Evolutionary conservation across 2,113 vertebrate species (phyloP).

Genomic region (Etheostoma cragini): DNA sequence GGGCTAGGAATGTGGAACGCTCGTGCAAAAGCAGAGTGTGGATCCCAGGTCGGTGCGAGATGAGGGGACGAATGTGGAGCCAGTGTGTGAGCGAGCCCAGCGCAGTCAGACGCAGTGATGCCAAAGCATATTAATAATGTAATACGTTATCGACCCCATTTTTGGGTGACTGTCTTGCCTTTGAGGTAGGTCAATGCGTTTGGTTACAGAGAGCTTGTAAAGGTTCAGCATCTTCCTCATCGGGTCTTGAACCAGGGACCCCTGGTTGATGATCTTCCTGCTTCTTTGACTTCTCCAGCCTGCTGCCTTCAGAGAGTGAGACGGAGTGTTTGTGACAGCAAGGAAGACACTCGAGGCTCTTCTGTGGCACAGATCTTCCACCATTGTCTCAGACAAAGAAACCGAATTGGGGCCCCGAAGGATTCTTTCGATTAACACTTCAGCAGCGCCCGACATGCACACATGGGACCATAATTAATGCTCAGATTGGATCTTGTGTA

Average conservation of each 20-base stretch:
- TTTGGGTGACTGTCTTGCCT: constrained; percentile 26
- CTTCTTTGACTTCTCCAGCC: constrained; percentile 28
- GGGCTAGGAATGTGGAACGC: constrained; percentile 63
- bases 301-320: constrained; percentile 30
- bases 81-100: constrained; percentile 57
- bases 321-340: constrained; percentile 30
- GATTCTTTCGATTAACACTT: constrained; percentile 60
- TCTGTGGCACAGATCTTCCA: constrained; percentile 71
- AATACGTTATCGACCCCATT: background rate
- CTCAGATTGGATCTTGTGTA: constrained; percentile 71
- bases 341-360: constrained; percentile 59
- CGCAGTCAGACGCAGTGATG: constrained; percentile 37
- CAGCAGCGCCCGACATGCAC: constrained; percentile 38
- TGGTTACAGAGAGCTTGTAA: background rate
- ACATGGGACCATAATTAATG: constrained; percentile 63
- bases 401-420: constrained; percentile 51
- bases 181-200: constrained; percentile 27
- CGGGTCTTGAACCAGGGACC: background rate
- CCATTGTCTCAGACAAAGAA: constrained; percentile 60
- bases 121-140: constrained; percentile 54
- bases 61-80: constrained; percentile 65
- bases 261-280: constrained; percentile 18
- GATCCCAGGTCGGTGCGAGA: constrained; percentile 59
- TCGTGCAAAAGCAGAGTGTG: constrained; percentile 36
- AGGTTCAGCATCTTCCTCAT: background rate